These are phyloP conservation scores for Lophius americanus DNA, from an alignment of 2,797 vertebrate genomes.

Conservation along the genomic window DNA sequence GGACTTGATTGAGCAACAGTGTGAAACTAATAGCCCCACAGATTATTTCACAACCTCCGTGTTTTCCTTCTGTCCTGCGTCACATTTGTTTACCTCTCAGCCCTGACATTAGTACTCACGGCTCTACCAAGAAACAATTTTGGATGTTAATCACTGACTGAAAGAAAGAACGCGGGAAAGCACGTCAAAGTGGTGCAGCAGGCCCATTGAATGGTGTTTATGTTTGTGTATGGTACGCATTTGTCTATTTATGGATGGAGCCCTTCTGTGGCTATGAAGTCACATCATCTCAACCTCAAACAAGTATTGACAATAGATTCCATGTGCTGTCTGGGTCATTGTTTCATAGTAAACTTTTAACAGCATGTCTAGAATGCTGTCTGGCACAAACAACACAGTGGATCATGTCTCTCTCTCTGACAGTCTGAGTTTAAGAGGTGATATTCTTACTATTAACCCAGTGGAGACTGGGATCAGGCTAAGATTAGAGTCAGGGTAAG, in stretches of 20 bases:
- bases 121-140: conserved; percentile 22
- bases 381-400: conserved; percentile 6
- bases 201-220: conserved; percentile 36
- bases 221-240: conserved; percentile 33
- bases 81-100: conserved; percentile 51
- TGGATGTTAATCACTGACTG: conserved; percentile 30
- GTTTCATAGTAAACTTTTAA: conserved; percentile 28
- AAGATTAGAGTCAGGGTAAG: too few species aligned
- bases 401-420: neutral
- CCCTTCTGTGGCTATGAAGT: conserved; percentile 38
- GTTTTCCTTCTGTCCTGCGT: conserved; percentile 44
- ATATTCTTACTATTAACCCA: too few species aligned
- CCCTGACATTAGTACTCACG: neutral
- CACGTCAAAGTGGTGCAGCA: conserved; percentile 35
- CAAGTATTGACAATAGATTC: conserved; percentile 26
- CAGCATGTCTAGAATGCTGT: conserved; percentile 16
- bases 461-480: too few species aligned
- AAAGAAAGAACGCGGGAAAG: conserved; percentile 24
- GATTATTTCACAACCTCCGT: conserved; percentile 61
- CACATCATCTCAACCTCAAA: conserved; percentile 30
- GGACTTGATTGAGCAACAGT: conserved; percentile 58
- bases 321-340: conserved; percentile 34
- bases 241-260: conserved; percentile 37
- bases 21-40: conserved; percentile 36
- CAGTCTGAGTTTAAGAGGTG: too few species aligned